These are phyloP conservation scores for Drosophila suzukii DNA, from an alignment of 1,140 invertebrate genomes.

Conservation along the genomic window DNA sequence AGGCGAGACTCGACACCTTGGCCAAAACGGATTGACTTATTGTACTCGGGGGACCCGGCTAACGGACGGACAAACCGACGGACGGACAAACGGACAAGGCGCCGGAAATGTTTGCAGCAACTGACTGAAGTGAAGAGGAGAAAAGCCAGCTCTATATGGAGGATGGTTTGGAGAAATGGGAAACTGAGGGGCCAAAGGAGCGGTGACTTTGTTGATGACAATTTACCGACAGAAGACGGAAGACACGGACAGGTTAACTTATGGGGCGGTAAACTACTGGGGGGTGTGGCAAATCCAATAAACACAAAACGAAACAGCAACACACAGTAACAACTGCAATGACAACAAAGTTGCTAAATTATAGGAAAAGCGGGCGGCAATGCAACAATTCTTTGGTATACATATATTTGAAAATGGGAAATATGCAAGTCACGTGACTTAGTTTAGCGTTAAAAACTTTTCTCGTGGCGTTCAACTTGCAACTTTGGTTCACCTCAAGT, in stretches of 20 bases:
- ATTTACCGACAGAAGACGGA: conserved; percentile 41
- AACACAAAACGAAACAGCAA: conserved; percentile 13
- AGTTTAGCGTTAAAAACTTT: conserved; percentile 45
- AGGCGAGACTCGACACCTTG: conserved; percentile 46
- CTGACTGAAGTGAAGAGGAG: conserved; percentile 15
- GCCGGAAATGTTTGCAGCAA: conserved; percentile 58
- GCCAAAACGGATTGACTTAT: conserved; percentile 57
- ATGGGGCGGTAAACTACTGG: conserved; percentile 20
- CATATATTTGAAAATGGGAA: conserved; percentile 1
- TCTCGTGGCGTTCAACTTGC: conserved; percentile 7
- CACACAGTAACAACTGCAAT: conserved; percentile 25
- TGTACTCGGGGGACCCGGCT: conserved; percentile 27
- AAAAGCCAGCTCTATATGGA: conserved; percentile 11
- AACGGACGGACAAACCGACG: conserved; percentile 2
- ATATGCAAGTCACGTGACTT: conserved; percentile 61
- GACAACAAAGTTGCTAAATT: conserved; percentile 43
- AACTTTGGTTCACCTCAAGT: conserved; percentile 11
- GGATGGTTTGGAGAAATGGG: background rate
- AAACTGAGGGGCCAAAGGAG: conserved; percentile 8
- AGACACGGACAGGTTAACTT: conserved; percentile 59
- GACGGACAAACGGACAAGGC: conserved; percentile 40
- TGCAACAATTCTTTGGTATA: conserved; percentile 23
- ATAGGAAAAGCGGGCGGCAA: background rate
- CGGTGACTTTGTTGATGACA: conserved; percentile 29
- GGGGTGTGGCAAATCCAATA: conserved; percentile 51